These are phyloP conservation scores for Triplophysa bombifrons DNA, from an alignment of 2,797 vertebrate genomes.

Conservation along the genomic window DNA sequence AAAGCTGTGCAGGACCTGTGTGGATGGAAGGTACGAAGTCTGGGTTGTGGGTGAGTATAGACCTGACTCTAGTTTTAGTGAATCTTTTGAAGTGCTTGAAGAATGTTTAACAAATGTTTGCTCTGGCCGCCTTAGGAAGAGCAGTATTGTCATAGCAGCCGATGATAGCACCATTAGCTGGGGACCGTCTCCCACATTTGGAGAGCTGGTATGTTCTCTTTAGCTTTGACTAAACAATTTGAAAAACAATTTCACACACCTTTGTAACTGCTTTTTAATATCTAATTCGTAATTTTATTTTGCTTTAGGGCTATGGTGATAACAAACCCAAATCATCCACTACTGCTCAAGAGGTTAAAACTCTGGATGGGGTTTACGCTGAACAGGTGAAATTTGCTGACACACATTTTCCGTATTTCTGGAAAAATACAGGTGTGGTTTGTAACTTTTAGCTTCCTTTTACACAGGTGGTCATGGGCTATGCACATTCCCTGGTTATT, in stretches of 20 bases:
- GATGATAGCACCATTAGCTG: slow-evolving; percentile 98
- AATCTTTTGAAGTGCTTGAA: neutral
- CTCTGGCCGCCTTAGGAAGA: slow-evolving; percentile 79
- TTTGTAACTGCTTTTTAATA: neutral
- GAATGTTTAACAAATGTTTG: neutral
- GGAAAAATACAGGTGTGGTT: neutral
- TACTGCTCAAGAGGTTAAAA: slow-evolving; percentile 93
- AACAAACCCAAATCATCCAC: slow-evolving; percentile 97
- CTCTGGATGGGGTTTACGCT: slow-evolving; percentile 88
- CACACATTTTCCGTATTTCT: neutral
- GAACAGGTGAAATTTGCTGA: slow-evolving; percentile 83
- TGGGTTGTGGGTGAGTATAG: slow-evolving; percentile 89
- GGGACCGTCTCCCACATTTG: slow-evolving; percentile 93
- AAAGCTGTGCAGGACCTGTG: slow-evolving; percentile 96
- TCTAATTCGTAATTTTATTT: neutral
- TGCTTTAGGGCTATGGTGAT: slow-evolving; percentile 89
- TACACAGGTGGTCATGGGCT: slow-evolving; percentile 92
- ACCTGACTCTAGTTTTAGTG: neutral
- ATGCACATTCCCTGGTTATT: slow-evolving; percentile 87
- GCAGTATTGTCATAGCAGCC: slow-evolving; percentile 91
- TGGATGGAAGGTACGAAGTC: slow-evolving; percentile 92
- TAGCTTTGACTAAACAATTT: no score
- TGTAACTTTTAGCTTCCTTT: slow-evolving; percentile 27
- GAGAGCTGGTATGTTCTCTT: slow-evolving; percentile 86
- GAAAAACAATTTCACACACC: no score